phyloP scores from a whole-genome alignment of 1,140 invertebrate species.

The Drosophila triauraria region DNA sequence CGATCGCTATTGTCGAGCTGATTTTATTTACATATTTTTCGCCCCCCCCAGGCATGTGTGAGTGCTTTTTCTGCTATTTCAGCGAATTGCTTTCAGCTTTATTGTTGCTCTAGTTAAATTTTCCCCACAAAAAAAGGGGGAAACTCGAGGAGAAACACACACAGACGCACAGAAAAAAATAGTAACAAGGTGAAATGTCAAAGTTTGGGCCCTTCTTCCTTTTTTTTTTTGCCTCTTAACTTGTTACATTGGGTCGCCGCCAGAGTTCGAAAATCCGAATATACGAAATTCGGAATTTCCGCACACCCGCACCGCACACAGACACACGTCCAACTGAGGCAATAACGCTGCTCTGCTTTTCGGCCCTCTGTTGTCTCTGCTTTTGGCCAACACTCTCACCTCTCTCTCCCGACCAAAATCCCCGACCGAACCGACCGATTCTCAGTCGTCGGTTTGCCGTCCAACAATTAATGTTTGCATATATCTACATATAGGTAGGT shows the following conservation, averaged over 20 bases:
- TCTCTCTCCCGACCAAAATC: conserved; percentile 4
- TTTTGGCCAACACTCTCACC: conserved; percentile 8
- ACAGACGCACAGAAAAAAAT: neutral
- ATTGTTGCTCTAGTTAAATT: conserved; percentile 35
- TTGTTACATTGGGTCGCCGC: conserved; percentile 34
- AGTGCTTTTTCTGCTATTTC: conserved; percentile 39
- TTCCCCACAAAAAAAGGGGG: neutral
- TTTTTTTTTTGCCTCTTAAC: conserved; percentile 14
- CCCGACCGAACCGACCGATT: conserved; percentile 35
- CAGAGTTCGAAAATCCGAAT: conserved; percentile 28
- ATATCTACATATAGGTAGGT: conserved; percentile 1
- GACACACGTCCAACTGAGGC: conserved; percentile 50
- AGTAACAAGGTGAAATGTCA: conserved; percentile 16
- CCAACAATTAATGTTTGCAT: conserved; percentile 46
- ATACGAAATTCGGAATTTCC: conserved; percentile 20
- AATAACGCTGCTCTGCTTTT: conserved; percentile 40
- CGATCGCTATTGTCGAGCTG: conserved; percentile 45
- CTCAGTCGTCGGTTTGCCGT: conserved; percentile 31
- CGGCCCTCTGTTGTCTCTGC: conserved; percentile 17
- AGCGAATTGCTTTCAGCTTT: conserved; percentile 32
- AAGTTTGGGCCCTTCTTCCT: neutral
- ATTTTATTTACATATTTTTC: conserved; percentile 42
- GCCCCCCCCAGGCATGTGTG: conserved; percentile 5
- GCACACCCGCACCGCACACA: conserved; percentile 48
- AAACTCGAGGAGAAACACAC: neutral